Conservation (phyloP, 2,113 vertebrate genomes). For the Opisthocomus hoazin region DNA sequence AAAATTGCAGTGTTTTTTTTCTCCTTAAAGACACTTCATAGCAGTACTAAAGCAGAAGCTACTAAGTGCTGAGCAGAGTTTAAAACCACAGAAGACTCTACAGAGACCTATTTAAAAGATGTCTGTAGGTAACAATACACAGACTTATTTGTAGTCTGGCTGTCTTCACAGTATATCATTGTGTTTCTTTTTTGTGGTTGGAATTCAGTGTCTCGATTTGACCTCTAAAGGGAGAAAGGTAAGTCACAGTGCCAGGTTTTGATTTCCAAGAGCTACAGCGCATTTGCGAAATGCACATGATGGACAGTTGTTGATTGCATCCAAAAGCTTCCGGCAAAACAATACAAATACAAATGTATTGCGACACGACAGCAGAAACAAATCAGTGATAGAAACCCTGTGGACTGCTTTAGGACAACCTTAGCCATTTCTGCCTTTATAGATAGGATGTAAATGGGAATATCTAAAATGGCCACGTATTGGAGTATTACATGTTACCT, state of each 20-base stretch:
- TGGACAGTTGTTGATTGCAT: background rate
- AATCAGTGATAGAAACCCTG: background rate
- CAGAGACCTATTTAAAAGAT: background rate
- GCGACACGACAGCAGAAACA: background rate
- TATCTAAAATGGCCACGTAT: background rate
- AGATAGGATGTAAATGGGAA: background rate
- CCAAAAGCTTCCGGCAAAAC: background rate
- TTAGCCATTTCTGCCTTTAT: background rate
- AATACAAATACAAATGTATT: background rate
- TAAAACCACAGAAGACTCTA: background rate
- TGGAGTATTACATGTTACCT: background rate
- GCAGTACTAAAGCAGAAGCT: no score
- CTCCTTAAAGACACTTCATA: no score
- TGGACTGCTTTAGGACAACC: background rate
- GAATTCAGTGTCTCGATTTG: background rate
- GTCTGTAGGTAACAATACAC: background rate
- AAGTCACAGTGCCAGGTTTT: background rate
- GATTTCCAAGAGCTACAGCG: background rate
- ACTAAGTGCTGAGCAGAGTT: background rate
- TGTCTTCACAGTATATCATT: slow-evolving; percentile 9
- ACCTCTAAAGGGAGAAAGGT: background rate
- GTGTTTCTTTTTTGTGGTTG: background rate
- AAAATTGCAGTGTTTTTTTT: background rate
- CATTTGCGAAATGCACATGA: background rate
- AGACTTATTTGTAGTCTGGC: background rate